phyloP scores from a whole-genome alignment of 2,113 vertebrate genomes.

The Ctenodactylus gundi region DNA sequence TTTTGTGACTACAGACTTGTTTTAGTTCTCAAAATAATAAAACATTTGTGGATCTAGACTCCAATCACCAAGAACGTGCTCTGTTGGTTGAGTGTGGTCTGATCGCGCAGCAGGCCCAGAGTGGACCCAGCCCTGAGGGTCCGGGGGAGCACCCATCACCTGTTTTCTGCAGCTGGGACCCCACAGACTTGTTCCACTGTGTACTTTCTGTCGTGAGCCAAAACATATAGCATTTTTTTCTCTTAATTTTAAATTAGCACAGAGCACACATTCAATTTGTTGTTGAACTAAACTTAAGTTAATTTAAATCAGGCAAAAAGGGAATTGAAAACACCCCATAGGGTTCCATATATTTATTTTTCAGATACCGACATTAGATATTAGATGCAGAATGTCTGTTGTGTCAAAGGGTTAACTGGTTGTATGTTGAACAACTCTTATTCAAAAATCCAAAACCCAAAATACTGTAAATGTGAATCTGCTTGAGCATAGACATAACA shows the following conservation, averaged over 20 bases:
- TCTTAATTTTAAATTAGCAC: not conserved
- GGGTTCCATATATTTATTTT: not conserved
- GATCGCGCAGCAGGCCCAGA: not conserved
- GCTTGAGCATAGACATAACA: too few species aligned
- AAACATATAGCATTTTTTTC: not conserved
- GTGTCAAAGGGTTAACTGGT: not conserved
- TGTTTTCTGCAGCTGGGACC: not conserved
- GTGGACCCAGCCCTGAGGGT: not conserved
- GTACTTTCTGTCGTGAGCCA: not conserved
- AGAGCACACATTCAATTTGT: not conserved
- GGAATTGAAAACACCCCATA: not conserved
- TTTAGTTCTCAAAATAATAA: not conserved
- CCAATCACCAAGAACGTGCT: not conserved
- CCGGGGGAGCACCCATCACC: too few species aligned
- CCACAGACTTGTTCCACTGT: accelerated
- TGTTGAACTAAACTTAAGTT: not conserved
- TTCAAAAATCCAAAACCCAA: too few species aligned
- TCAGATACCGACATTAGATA: not conserved
- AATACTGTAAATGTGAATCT: not conserved
- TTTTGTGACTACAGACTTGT: not conserved
- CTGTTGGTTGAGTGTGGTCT: not conserved
- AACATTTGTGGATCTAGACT: not conserved
- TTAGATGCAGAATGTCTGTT: not conserved
- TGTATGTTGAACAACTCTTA: not conserved
- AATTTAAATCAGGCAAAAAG: not conserved